Evolutionary conservation across 2,888 invertebrate genomes (phyloP), one percentile per base, ranked within the genome.

Genomic region (Lepeophtheirus nordmannii): DNA sequence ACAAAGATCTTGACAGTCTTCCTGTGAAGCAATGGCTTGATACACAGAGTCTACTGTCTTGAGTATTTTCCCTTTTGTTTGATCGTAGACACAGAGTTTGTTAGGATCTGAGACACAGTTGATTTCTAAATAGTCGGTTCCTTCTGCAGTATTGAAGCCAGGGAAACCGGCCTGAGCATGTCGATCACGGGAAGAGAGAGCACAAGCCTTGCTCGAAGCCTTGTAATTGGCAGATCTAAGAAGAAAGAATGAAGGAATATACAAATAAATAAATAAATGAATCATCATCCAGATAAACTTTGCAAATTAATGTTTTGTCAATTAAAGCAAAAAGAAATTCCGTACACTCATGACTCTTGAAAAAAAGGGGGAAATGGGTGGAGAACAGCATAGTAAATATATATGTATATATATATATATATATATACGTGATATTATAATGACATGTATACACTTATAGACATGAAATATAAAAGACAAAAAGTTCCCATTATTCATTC

Each of bases 21-120:
- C 89, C 68, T 87, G 80, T 23, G 86, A 86, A 70, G 85, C 85
- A 62, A 90, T 86, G 73, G 90, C 74, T 70, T 75, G 75, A 69
- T 72, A 89, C 23, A 92, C 90, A 3, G 90, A 89, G 74, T 92
- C 92, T 61, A 92, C 92, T 0, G 92, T 92, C 78, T 92, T 92
- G 70, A 92, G 78, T 71, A 92, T 91, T 72, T 88, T 85, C 14
- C 91, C 90, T 56, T 72, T 72, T 62, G 75, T 69, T 60, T 73
- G 89, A 77, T 90, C 89, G 79, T 92, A 93, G 77, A 92, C 90
- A 78, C 92, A 92, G 69, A 92, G 80, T 76, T 89, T 90, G 3
- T 40, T 59, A 17, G 66, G 46, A 10, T 58, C 58, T 20, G 38
- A 38, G 30, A 60, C 60, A 20, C 90, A 91, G 75, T 90, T 89